Percentiles rank a stretch among this genome's conserved stretches.
Conservation (phyloP, 1,140 invertebrate genomes). For the Penaeus chinensis region DNA sequence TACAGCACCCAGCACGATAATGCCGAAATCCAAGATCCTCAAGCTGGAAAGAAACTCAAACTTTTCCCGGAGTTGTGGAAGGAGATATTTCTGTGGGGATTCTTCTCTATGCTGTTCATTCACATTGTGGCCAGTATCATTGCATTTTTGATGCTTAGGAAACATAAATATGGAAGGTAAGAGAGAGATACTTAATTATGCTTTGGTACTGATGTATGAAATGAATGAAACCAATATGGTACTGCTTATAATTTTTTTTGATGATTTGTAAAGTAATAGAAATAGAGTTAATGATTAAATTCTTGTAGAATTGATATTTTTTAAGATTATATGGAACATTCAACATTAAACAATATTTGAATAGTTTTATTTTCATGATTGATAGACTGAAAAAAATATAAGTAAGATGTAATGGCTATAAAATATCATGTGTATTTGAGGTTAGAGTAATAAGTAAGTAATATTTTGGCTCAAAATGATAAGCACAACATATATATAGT, state of each 20-base stretch:
- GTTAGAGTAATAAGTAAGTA: no score
- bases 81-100: conserved; percentile 51
- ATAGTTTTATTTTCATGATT: no score
- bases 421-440: not conserved
- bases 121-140: conserved; percentile 52
- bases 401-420: conserved; percentile 18
- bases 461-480: no score
- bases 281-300: no score
- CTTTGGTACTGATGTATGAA: no score
- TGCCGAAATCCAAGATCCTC: not conserved
- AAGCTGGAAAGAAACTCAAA: not conserved
- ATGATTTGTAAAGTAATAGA: no score
- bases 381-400: not conserved
- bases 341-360: no score
- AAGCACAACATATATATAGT: no score
- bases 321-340: no score
- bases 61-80: conserved; percentile 44
- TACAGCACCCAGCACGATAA: conserved; percentile 45
- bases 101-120: conserved; percentile 48
- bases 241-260: no score
- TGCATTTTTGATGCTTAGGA: conserved; percentile 54
- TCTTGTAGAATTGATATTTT: no score
- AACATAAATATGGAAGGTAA: conserved; percentile 60
- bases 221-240: no score
- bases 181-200: not conserved